Conservation (phyloP, 2,888 invertebrate genomes). For the Automeris io region DNA sequence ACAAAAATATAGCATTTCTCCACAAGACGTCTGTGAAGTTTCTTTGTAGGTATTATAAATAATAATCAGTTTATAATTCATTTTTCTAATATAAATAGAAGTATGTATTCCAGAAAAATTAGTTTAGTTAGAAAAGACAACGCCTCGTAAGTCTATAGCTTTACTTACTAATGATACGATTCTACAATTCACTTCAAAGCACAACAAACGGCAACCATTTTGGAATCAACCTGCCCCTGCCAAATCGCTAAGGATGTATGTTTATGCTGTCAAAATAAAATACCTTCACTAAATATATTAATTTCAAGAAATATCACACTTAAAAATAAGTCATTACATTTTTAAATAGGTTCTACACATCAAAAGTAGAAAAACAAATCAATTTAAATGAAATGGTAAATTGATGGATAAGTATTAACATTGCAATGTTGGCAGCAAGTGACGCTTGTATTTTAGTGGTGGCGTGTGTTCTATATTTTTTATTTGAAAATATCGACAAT, state of each 20-base stretch:
- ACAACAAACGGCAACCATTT: slow-evolving; percentile 78
- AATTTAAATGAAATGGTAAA: slow-evolving; percentile 11
- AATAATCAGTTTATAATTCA: slow-evolving; percentile 3
- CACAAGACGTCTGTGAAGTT: slow-evolving; percentile 27
- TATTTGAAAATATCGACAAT: background rate
- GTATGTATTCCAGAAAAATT: no score
- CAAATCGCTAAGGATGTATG: slow-evolving; percentile 45
- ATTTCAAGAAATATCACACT: background rate
- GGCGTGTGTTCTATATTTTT: background rate
- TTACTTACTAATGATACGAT: slow-evolving; percentile 35
- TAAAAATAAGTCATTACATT: background rate
- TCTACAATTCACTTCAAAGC: slow-evolving; percentile 57
- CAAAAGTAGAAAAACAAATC: slow-evolving; percentile 14
- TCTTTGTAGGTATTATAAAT: slow-evolving; percentile 34
- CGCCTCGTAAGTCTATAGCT: slow-evolving; percentile 8
- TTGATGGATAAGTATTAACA: slow-evolving; percentile 1
- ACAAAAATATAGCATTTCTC: slow-evolving; percentile 8
- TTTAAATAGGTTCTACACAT: background rate
- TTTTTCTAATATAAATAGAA: no score
- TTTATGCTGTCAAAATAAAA: slow-evolving; percentile 18
- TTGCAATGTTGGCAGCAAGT: slow-evolving; percentile 8
- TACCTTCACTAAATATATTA: slow-evolving; percentile 1
- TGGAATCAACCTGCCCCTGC: slow-evolving; percentile 58
- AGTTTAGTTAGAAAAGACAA: no score
- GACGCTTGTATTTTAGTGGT: slow-evolving; percentile 9